These are phyloP conservation scores for human DNA, from an alignment of 2,113 vertebrate genomes.

Conservation along the genomic window GRCh38 chr6:22138501-22139000, in stretches of 20 bases:
- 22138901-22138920: not conserved
- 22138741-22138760: conserved; percentile 52
- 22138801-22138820: conserved; percentile 26
- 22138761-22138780: conserved; percentile 35
- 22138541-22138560: not conserved
- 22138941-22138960: not conserved
- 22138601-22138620: not conserved
- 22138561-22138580: not conserved
- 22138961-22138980: conserved; percentile 12
- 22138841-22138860: not conserved
- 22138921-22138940: not conserved
- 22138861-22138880: conserved; percentile 17
- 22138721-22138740: conserved; percentile 34
- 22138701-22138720: not conserved
- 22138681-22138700: not conserved
- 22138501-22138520: not conserved
- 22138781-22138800: conserved; percentile 46
- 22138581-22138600: not conserved
- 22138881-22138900: not conserved
- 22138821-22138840: not conserved
- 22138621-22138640: not conserved
- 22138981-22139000: conserved; percentile 35
- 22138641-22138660: not conserved
- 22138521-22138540: not conserved
- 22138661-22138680: not conserved